Conservation (phyloP, 2,888 invertebrate species). For the Sesia apiformis region DNA sequence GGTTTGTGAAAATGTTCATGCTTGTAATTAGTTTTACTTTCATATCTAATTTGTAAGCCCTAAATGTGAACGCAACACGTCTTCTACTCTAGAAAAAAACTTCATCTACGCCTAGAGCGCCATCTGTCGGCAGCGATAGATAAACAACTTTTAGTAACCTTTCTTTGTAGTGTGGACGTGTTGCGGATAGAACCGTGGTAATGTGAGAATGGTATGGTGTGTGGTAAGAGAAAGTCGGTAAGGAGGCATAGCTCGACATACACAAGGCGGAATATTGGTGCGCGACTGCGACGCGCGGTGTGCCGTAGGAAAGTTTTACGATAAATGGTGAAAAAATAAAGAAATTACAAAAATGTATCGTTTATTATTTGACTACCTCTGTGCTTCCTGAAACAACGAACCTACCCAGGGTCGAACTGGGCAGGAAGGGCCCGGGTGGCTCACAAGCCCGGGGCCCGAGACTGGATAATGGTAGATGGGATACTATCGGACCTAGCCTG, state of each 20-base stretch:
- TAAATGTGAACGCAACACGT: slow-evolving; percentile 44
- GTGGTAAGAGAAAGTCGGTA: neutral
- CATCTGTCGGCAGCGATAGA: neutral
- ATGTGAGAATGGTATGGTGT: neutral
- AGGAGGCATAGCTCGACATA: slow-evolving; percentile 46
- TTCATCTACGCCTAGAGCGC: neutral
- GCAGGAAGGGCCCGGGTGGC: no score
- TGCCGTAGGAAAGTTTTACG: slow-evolving; percentile 72
- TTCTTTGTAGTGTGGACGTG: neutral
- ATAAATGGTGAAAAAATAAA: slow-evolving; percentile 75
- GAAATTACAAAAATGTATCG: slow-evolving; percentile 56
- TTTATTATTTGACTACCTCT: neutral
- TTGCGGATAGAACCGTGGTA: neutral
- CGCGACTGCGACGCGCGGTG: slow-evolving; percentile 67
- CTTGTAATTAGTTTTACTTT: slow-evolving; percentile 29
- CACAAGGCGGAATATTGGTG: slow-evolving; percentile 68
- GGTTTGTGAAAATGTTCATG: slow-evolving; percentile 22
- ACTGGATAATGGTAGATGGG: no score
- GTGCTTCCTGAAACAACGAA: no score
- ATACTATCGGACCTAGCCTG: no score
- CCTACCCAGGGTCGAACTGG: no score
- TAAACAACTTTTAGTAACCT: slow-evolving; percentile 1
- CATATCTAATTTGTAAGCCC: slow-evolving; percentile 20
- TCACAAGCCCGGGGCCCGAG: no score
- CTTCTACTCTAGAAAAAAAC: neutral